Base-by-base conservation (phyloP, 2,888 invertebrate genomes). In the Atrina japonica region DNA sequence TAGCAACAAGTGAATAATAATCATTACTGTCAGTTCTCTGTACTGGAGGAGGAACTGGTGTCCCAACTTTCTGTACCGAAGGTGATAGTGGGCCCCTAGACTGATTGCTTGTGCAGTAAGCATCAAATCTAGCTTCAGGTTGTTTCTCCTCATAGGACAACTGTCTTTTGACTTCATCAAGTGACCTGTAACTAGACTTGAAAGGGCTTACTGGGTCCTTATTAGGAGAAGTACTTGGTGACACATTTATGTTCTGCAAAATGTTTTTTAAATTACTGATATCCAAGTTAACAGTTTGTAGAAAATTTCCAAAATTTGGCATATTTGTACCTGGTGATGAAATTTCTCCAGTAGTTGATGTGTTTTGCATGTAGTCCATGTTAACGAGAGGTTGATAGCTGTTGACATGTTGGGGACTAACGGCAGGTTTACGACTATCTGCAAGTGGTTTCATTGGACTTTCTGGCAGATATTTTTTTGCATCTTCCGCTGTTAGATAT, bases 201-300 rank as follows among this genome's bases (percentile, higher is more conserved):
- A 47, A 35, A 18, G 56, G 56, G 40, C 61, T 49, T 3, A 21
- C 27, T 23, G 5, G 5, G 16, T 52, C 52, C 9, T 52, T 21
- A 9, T 18, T 49, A 14, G 61, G 61, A 5, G 61, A 49, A 47
- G 61, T 49, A n/a, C 49, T 49, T 29, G 61, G 61, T 43, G 61
- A 61, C 21, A 61, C 67, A 59, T 58, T 61, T 40, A 63, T 66
- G 35, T 43, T 72, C 49, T 72, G 58, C 35, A 72, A 52, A 40
- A 72, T 72, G 43, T 58, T 67, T 64, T 72, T 72, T 3, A 72
- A 45, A 50, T 72, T 72, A 11, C 47, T 50, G 1, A 72, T 47
- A 52, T 72, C 71, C 30, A 72, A n/a, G 27, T 64, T 55, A 14
- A 61, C 61, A 30, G 35, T 66, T 29, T 61, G 59, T 16, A 68